Evolutionary conservation across 2,113 vertebrate species (phyloP), one percentile per base, ranked within the genome.

Genomic region (Prolemur simus): DNA sequence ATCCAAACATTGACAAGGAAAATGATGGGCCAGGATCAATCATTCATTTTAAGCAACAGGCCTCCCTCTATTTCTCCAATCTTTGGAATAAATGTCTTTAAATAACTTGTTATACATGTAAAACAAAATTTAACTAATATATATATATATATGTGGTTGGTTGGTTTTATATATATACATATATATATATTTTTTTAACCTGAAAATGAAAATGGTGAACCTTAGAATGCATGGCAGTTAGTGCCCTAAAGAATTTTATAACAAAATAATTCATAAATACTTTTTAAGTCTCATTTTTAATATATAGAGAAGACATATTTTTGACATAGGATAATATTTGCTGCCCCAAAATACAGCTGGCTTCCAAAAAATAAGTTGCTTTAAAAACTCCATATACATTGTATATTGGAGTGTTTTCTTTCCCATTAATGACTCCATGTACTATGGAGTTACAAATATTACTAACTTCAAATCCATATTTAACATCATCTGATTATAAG

Each of bases 1-100:
- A 97, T 52, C 32, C 39, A 97, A 97, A 97, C 66, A 39, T 14
- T 71, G 17, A 78, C 47, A 69, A 96, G 85, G 77, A 47, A 47
- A 21, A 90, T 58, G 52, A 13, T 20, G n/a, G 91, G 1, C 10
- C 42, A 80, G 2, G 8, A 39, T 52, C n/a, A 54, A 91, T 80
- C 18, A 93, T 54, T 4, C 39, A 91, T 82, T 96, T 96, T 66
- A 87, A 89, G 56, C 0, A 93, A 12, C 52, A 94, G 4, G 0
- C 0, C 25, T 42, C 4, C 9, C 66, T 88, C 8, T 66, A 89
- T 66, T 34, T 52, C 80, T 88, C 10, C 58, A 93, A 66, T 39
- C 42, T 52, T 52, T 58, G 92, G 88, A 93, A 11, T 60, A 81
- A 92, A 0, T 27, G 45, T 29, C 32, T 76, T 89, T 68, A 76